Evolutionary conservation across 2,113 vertebrate species (phyloP).

Genomic region (Anguilla japonica): DNA sequence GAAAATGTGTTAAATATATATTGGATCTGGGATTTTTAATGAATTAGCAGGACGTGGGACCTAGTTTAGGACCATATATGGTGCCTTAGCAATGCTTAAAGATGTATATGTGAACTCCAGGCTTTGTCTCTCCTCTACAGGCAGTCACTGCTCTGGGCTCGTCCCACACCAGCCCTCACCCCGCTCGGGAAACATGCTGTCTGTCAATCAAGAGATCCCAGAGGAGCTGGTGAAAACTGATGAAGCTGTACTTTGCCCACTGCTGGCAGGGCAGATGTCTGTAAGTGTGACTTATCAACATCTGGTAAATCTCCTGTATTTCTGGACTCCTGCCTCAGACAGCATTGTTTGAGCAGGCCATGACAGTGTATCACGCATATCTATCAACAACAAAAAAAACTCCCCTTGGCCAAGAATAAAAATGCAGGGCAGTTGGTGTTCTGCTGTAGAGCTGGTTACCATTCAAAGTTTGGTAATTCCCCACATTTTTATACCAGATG

Average conservation of each 20-base stretch:
- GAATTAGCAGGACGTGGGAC: too few relatives aligned
- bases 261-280: slow-evolving; percentile 77
- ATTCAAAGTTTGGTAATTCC: too few relatives aligned
- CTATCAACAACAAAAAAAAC: too few relatives aligned
- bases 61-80: not conserved
- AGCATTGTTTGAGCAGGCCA: too few relatives aligned
- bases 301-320: not conserved
- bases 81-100: not conserved
- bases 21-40: too few relatives aligned
- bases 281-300: slow-evolving; percentile 56
- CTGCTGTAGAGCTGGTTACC: too few relatives aligned
- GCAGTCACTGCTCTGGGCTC: slow-evolving; percentile 69
- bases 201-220: slow-evolving; percentile 78
- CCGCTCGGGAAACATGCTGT: slow-evolving; percentile 71
- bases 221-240: slow-evolving; percentile 63
- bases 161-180: slow-evolving; percentile 60
- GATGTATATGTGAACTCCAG: not conserved
- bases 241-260: slow-evolving; percentile 65
- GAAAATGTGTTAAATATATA: not conserved
- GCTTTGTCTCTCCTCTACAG: slow-evolving; percentile 44
- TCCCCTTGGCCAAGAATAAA: too few relatives aligned
- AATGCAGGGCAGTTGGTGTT: too few relatives aligned
- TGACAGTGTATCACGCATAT: too few relatives aligned
- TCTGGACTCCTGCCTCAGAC: not conserved
- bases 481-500: too few relatives aligned